Evolutionary conservation across 2,888 invertebrate genomes (phyloP).

Genomic region (Sthenelais limicola): DNA sequence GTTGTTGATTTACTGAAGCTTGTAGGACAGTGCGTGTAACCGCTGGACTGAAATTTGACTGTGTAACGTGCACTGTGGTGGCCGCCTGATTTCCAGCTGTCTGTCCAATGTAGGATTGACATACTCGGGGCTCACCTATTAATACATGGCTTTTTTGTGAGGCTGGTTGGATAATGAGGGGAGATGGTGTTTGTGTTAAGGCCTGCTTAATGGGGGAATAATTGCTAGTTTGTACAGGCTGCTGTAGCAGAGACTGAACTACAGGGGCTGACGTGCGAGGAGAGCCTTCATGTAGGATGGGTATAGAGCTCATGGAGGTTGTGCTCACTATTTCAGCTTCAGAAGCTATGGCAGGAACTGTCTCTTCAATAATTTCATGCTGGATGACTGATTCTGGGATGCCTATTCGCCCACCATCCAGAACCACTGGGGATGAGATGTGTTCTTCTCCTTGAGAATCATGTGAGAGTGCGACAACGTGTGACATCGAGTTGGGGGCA

Average conservation of each 20-base stretch:
- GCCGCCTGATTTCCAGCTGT: neutral
- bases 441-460: too few species aligned
- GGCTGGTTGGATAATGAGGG: conserved; percentile 17
- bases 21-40: neutral
- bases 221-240: neutral
- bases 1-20: too few species aligned
- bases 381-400: too few species aligned
- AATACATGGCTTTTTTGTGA: neutral
- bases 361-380: too few species aligned
- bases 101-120: conserved; percentile 7
- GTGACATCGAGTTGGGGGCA: too few species aligned
- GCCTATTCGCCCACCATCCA: too few species aligned
- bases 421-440: too few species aligned
- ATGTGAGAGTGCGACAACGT: too few species aligned
- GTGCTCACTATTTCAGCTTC: conserved; percentile 21
- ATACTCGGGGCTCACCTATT: conserved; percentile 21
- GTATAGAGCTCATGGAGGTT: neutral
- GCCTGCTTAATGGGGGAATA: conserved; percentile 24
- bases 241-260: conserved; percentile 21
- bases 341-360: conserved; percentile 1
- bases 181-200: neutral
- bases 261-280: conserved; percentile 1
- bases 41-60: too few species aligned
- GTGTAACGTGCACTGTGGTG: conserved; percentile 7
- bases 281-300: neutral